A percentile compares a stretch with the other conserved stretches of the same genome.
These are phyloP conservation scores for Pheosia gnoma DNA, from an alignment of 2,888 invertebrate species.

Conservation along the genomic window DNA sequence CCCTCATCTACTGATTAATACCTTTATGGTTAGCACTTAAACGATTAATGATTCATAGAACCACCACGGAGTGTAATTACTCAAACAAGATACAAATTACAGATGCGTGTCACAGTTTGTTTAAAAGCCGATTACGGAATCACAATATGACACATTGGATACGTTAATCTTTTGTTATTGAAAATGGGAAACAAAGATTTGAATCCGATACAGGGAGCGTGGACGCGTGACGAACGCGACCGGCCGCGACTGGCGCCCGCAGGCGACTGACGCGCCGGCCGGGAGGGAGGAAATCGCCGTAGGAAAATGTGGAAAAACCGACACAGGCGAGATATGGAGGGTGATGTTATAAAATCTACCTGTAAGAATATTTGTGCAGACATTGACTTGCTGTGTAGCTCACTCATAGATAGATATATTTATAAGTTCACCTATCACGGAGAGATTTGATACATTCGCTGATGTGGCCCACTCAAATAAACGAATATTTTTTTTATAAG, in stretches of 20 bases:
- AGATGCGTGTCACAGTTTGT: neutral
- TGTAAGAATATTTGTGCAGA: slow-evolving; percentile 20
- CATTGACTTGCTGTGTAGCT: no score
- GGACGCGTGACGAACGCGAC: slow-evolving; percentile 34
- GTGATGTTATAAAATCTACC: slow-evolving; percentile 29
- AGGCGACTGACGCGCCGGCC: slow-evolving; percentile 35
- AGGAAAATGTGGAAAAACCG: slow-evolving; percentile 27
- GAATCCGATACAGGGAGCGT: slow-evolving; percentile 13
- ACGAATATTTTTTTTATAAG: no score
- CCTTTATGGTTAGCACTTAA: slow-evolving; percentile 34
- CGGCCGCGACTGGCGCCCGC: slow-evolving; percentile 50
- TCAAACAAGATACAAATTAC: slow-evolving; percentile 4
- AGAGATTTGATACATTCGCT: no score
- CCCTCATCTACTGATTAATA: slow-evolving; percentile 30
- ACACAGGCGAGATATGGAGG: slow-evolving; percentile 21
- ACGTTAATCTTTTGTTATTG: slow-evolving; percentile 9
- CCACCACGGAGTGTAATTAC: slow-evolving; percentile 34
- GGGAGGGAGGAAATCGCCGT: slow-evolving; percentile 4
- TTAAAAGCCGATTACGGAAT: neutral
- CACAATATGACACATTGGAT: neutral
- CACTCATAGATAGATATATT: no score
- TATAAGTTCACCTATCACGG: no score
- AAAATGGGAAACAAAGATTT: slow-evolving; percentile 13
- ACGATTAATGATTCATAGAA: slow-evolving; percentile 39
- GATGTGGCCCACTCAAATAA: no score